Conservation (phyloP, 2,888 invertebrate genomes). For the Heliconius sara region DNA sequence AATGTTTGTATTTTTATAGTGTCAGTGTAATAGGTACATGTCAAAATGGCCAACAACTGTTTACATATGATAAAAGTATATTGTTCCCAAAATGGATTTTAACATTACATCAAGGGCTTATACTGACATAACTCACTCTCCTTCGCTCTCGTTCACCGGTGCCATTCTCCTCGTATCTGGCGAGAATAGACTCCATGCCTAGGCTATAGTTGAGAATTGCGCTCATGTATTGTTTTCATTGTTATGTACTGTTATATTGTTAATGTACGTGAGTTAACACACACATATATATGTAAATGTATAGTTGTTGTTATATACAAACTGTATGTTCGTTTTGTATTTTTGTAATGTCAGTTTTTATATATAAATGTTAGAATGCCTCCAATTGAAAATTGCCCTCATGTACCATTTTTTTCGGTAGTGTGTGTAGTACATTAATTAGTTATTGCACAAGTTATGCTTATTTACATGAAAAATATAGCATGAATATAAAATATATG, state of each 20-base stretch:
- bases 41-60: too few relatives aligned
- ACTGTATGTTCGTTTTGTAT: neutral
- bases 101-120: conserved; percentile 54
- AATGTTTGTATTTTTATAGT: too few relatives aligned
- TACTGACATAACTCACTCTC: conserved; percentile 68
- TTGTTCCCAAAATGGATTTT: too few relatives aligned
- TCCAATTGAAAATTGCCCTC: neutral
- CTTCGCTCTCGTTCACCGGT: conserved; percentile 56
- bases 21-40: too few relatives aligned
- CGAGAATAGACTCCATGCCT: conserved; percentile 71
- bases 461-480: too few relatives aligned
- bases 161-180: conserved; percentile 74
- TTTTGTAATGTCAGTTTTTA: neutral
- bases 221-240: conserved; percentile 39
- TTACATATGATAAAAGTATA: too few relatives aligned
- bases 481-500: too few relatives aligned
- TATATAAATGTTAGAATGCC: neutral
- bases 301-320: neutral
- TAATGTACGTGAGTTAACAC: conserved; percentile 19
- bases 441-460: too few relatives aligned
- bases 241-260: conserved; percentile 31
- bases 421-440: too few relatives aligned
- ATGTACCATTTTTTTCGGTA: too few relatives aligned
- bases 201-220: conserved; percentile 56
- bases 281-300: neutral